A percentile compares a stretch with the other conserved stretches of the same genome.
Conservation (phyloP, 2,113 vertebrate genomes). For the Phrynosoma platyrhinos region DNA sequence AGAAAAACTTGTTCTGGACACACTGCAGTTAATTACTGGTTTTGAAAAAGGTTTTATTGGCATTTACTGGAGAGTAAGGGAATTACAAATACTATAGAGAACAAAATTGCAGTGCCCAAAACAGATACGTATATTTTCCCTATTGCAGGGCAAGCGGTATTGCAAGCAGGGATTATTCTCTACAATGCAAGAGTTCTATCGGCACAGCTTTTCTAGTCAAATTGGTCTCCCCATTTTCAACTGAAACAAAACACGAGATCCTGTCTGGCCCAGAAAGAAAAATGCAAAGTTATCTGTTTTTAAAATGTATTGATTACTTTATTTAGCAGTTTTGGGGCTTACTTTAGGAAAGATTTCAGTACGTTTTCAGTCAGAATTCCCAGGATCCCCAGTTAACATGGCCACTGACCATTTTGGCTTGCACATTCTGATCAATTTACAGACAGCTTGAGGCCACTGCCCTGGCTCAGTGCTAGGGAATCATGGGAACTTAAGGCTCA, state of each 20-base stretch:
- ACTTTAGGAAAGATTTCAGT: too few relatives aligned
- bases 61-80: not conserved
- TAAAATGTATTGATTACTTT: not conserved
- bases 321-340: not conserved
- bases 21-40: not conserved
- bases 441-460: too few relatives aligned
- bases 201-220: not conserved
- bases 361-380: too few relatives aligned
- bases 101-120: not conserved
- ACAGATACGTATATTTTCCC: not conserved
- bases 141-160: not conserved
- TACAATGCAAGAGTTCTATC: not conserved
- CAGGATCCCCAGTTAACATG: too few relatives aligned
- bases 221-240: not conserved
- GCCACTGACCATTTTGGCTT: too few relatives aligned
- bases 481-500: too few relatives aligned
- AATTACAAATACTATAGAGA: not conserved
- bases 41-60: constrained; percentile 10
- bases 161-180: not conserved
- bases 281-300: not conserved
- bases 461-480: too few relatives aligned
- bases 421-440: too few relatives aligned
- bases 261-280: not conserved
- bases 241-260: not conserved
- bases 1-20: constrained; percentile 3